Evolutionary conservation across 2,888 invertebrate species (phyloP), one percentile per base, ranked within the genome.

Genomic region (Cinara cedri): DNA sequence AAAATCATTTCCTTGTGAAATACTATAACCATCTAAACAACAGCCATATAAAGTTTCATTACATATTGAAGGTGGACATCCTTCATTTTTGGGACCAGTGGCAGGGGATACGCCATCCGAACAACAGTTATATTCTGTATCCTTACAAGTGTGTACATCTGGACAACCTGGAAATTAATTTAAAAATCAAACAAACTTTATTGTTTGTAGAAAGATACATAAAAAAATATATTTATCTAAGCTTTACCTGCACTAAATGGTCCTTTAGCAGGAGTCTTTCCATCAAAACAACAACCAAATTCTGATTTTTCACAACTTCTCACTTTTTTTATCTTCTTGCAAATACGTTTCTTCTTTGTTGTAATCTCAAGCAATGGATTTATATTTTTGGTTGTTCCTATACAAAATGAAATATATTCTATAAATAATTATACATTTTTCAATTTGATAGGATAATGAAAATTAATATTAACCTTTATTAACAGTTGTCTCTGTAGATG

Each of bases 211-310:
- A 70, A 51, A 70, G 0, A 6, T 16, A 42, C 21, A 21, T 44
- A 21, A 16, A 13, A 24, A 21, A 55, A n/a, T 54, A 4, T 57
- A 71, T 46, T 57, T 44, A 9, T 46, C 19, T 57, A n/a, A 68
- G 21, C 46, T 62, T 81, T 84, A 89, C 90, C 94, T 87, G 91
- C 89, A 78, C 91, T 91, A 83, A 95, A 95, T 14, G 95, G 93
- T 84, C 95, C 97, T 83, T 88, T 87, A 13, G 96, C 96, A 9
- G 89, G 85, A 0, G 92, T 92, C 82, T 89, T 89, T 57, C 90
- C 90, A 85, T 96, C 95, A 44, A 92, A 91, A 84, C 97, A 97
- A 85, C 97, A 97, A 6, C 96, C 96, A 84, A 90, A 95, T 83
- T 88, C 86, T 11, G 90, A 88, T 14, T 87, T 88, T 16, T 87